Evolutionary conservation across 2,888 invertebrate genomes (phyloP).

Genomic region (Tachina lurida): DNA sequence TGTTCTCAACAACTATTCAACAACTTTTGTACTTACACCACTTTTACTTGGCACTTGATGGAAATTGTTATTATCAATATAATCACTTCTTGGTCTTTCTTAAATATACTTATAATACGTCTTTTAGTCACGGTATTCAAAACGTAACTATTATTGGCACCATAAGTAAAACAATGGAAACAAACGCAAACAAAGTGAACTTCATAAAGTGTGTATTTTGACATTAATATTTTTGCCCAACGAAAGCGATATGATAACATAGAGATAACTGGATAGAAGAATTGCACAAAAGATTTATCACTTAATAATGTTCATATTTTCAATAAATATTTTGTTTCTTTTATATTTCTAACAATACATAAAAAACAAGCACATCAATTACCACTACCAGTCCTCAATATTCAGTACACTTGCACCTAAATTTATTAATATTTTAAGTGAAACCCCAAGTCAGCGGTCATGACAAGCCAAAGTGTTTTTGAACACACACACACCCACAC

Average conservation of each 20-base stretch:
- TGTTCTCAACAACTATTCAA: not conserved
- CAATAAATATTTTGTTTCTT: not conserved
- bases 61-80: not conserved
- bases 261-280: not conserved
- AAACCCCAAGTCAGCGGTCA: slow-evolving; percentile 33
- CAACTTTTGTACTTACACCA: not conserved
- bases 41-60: slow-evolving; percentile 5
- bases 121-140: not conserved
- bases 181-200: slow-evolving; percentile 5
- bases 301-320: not conserved
- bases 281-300: slow-evolving; percentile 3
- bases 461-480: slow-evolving; percentile 7
- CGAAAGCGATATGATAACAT: slow-evolving; percentile 32
- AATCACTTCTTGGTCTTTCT: not conserved
- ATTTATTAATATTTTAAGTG: slow-evolving; percentile 21
- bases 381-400: not conserved
- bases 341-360: slow-evolving; percentile 24
- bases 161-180: slow-evolving; percentile 4
- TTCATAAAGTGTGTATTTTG: not conserved
- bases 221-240: not conserved
- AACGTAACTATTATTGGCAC: not conserved
- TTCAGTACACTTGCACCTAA: slow-evolving; percentile 38
- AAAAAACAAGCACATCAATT: not conserved
- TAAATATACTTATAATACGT: not conserved
- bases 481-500: not conserved